Conservation (phyloP, 2,888 invertebrate species). For the Steinernema carpocapsae region DNA sequence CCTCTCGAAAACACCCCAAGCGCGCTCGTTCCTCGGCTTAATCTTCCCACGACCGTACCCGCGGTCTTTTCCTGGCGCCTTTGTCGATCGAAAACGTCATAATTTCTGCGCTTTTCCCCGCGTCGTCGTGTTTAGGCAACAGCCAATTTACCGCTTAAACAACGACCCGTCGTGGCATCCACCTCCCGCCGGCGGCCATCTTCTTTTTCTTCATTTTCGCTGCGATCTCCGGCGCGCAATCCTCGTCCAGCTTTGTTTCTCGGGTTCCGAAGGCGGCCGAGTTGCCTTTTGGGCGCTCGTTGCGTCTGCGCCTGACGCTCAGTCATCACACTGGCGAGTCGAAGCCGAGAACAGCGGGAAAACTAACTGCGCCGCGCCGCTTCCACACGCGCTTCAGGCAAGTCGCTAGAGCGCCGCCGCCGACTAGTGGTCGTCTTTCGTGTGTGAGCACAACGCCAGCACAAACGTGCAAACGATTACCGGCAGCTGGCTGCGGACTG, state of each 20-base stretch:
- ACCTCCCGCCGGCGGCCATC: conserved; percentile 21
- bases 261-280: neutral
- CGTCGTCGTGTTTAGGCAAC: conserved; percentile 29
- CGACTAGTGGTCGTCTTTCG: conserved; percentile 3
- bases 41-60: too few species aligned
- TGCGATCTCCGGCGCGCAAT: conserved; percentile 22
- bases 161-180: conserved; percentile 27
- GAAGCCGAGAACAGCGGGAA: neutral
- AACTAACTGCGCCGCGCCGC: conserved; percentile 22
- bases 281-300: conserved; percentile 25
- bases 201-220: conserved; percentile 33
- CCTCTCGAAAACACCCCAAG: too few species aligned
- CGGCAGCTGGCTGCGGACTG: neutral
- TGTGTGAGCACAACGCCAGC: neutral
- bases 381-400: neutral
- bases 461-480: conserved; percentile 25
- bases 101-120: conserved; percentile 22
- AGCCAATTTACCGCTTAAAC: conserved; percentile 31
- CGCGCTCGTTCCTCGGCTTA: too few species aligned
- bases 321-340: conserved; percentile 26
- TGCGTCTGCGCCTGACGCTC: conserved; percentile 18
- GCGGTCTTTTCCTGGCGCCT: neutral
- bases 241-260: conserved; percentile 31
- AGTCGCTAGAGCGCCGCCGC: neutral
- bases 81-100: conserved; percentile 16